These are phyloP conservation scores for Potorous gilbertii DNA, from an alignment of 2,797 vertebrate species.

Conservation along the genomic window DNA sequence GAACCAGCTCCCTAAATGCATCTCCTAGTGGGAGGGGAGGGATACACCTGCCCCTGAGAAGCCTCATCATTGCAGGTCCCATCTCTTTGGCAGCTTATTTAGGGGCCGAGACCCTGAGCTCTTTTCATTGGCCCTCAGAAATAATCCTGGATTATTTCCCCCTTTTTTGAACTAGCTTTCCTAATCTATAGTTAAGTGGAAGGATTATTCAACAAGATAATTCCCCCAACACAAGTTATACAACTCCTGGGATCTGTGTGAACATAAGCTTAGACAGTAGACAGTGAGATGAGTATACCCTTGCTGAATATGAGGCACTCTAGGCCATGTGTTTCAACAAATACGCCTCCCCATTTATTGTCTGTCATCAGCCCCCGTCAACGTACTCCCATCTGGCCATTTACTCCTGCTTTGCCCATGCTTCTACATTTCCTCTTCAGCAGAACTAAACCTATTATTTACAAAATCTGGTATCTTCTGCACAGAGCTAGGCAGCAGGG, in stretches of 20 bases:
- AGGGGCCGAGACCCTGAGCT: background rate
- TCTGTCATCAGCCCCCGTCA: background rate
- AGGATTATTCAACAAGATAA: background rate
- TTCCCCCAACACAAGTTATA: background rate
- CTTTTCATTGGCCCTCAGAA: background rate
- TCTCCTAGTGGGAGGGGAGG: background rate
- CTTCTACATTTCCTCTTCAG: background rate
- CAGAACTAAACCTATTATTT: background rate
- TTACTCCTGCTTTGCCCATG: background rate
- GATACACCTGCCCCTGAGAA: background rate
- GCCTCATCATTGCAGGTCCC: background rate
- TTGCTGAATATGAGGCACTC: background rate
- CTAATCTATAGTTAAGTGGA: background rate
- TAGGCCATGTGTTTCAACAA: background rate
- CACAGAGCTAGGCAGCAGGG: accelerated
- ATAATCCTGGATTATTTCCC: background rate
- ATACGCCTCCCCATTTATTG: background rate
- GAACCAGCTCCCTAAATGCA: background rate
- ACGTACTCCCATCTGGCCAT: background rate
- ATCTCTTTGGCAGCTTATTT: background rate
- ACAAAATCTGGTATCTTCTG: background rate
- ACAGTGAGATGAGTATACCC: background rate
- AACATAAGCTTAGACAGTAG: background rate
- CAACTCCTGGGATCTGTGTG: background rate
- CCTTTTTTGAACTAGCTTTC: background rate